These are phyloP conservation scores for Zootermopsis nevadensis DNA, from an alignment of 2,888 invertebrate species.

Conservation along the genomic window DNA sequence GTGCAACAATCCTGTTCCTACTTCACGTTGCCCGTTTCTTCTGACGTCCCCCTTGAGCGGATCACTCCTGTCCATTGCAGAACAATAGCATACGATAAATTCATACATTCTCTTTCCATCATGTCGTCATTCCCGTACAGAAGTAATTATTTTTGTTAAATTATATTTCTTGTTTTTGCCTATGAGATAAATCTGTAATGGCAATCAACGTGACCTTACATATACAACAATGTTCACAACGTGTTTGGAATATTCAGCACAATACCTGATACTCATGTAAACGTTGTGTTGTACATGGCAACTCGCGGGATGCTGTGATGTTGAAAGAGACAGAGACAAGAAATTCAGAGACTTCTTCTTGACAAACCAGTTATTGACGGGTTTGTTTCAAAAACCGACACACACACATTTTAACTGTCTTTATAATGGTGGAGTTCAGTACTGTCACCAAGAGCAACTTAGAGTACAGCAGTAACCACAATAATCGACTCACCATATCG, in stretches of 20 bases:
- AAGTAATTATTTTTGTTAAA: too few relatives aligned
- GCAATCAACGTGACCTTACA: too few relatives aligned
- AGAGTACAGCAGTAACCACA: not conserved
- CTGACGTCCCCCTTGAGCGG: too few relatives aligned
- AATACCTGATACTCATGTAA: not conserved
- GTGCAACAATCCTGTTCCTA: too few relatives aligned
- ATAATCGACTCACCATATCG: not conserved
- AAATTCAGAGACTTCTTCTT: slow-evolving; percentile 1
- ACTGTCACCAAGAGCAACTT: slow-evolving; percentile 12
- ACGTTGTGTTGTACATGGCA: not conserved
- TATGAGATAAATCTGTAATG: too few relatives aligned
- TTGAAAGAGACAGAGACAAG: slow-evolving; percentile 27
- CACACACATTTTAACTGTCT: slow-evolving; percentile 2
- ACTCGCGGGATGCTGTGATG: slow-evolving; percentile 10
- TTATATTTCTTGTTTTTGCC: too few relatives aligned
- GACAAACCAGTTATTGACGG: slow-evolving; percentile 35
- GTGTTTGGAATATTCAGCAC: not conserved
- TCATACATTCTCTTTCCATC: too few relatives aligned
- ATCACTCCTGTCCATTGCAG: too few relatives aligned
- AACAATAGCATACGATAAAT: too few relatives aligned
- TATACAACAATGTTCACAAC: not conserved
- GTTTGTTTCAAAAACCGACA: slow-evolving; percentile 13
- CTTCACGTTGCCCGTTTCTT: too few relatives aligned
- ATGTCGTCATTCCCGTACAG: too few relatives aligned
- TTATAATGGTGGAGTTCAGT: not conserved